Evolutionary conservation across 1,140 invertebrate genomes (phyloP).

Genomic region (Paracyclopina nana): DNA sequence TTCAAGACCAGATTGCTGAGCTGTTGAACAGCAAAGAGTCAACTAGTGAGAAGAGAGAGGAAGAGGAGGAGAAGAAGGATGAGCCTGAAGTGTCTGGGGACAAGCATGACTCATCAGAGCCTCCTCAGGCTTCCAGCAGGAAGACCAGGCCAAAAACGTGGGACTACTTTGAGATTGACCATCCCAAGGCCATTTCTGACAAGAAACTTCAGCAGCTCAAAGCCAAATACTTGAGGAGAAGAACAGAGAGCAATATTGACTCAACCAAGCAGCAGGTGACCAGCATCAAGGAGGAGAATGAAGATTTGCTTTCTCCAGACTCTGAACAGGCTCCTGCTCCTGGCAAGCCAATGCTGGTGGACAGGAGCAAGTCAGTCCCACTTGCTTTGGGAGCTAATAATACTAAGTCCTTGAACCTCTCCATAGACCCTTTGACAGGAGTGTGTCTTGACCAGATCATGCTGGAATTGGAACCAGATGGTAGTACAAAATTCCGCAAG

Average conservation of each 20-base stretch:
- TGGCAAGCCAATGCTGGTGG: not conserved
- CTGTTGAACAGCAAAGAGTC: no score
- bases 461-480: not conserved
- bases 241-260: not conserved
- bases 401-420: not conserved
- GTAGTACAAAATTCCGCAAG: not conserved
- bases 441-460: not conserved
- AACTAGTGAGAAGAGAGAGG: no score
- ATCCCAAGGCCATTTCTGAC: conserved; percentile 11
- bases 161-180: conserved; percentile 14
- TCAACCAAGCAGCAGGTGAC: not conserved
- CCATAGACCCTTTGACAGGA: not conserved
- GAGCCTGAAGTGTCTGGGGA: no score
- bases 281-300: not conserved
- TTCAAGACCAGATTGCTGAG: no score
- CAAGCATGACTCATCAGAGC: no score
- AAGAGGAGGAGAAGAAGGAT: not conserved
- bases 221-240: not conserved
- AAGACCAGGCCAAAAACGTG: not conserved
- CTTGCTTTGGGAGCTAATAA: not conserved
- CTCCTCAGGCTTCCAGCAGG: no score
- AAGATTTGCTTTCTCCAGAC: not conserved
- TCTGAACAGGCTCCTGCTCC: not conserved
- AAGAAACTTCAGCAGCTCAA: conserved; percentile 9
- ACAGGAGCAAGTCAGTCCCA: not conserved